These are phyloP conservation scores for Dolichopus griseipennis DNA, from an alignment of 2,888 invertebrate genomes.

Conservation along the genomic window DNA sequence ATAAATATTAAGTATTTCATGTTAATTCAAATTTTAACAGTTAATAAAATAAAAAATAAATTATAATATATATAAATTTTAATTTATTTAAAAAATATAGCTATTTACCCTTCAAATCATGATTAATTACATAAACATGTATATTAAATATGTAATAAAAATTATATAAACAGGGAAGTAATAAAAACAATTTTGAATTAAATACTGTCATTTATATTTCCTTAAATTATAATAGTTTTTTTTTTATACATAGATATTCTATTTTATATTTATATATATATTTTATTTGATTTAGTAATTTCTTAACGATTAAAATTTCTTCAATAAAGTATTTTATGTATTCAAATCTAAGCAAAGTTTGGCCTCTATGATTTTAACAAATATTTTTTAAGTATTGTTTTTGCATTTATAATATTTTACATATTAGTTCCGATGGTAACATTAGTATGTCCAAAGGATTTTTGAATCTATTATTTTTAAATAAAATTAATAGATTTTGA, in stretches of 20 bases:
- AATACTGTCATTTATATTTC: conserved; percentile 1
- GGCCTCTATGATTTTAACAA: not conserved
- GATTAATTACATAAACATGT: too few relatives aligned
- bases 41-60: too few relatives aligned
- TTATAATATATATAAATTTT: too few relatives aligned
- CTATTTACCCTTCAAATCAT: too few relatives aligned
- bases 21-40: too few relatives aligned
- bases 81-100: too few relatives aligned
- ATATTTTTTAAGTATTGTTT: not conserved
- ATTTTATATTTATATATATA: not conserved
- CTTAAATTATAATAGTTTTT: not conserved
- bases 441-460: too few relatives aligned
- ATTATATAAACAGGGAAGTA: too few relatives aligned
- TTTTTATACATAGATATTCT: not conserved
- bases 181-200: not conserved
- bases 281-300: not conserved
- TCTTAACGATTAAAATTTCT: not conserved
- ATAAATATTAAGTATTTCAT: too few relatives aligned
- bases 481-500: too few relatives aligned
- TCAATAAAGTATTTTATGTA: not conserved
- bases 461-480: too few relatives aligned
- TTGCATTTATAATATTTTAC: not conserved
- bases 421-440: not conserved
- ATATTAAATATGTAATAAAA: too few relatives aligned
- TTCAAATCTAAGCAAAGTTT: not conserved